phyloP scores from a whole-genome alignment of 2,113 vertebrate genomes.

The Calypte anna region DNA sequence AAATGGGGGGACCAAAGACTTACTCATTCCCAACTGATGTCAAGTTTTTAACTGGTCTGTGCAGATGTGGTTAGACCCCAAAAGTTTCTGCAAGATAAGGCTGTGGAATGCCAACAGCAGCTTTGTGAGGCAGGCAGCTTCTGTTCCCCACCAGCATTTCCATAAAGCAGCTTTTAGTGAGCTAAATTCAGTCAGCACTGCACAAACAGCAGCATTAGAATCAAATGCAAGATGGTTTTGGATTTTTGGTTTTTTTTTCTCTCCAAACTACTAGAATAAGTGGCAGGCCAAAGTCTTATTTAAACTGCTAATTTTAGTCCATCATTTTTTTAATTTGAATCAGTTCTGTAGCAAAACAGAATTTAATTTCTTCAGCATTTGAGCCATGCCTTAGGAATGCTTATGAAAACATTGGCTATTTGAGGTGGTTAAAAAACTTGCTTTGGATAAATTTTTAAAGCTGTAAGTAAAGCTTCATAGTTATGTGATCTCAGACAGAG shows the following conservation, averaged over 20 bases:
- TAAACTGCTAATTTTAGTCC: neutral
- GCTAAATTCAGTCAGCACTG: neutral
- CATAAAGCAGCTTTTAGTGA: neutral
- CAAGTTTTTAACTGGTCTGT: neutral
- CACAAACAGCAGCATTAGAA: neutral
- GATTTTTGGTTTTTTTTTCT: neutral
- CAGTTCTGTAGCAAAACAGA: neutral
- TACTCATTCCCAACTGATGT: neutral
- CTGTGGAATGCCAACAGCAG: neutral
- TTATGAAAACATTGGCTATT: neutral
- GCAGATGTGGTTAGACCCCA: neutral
- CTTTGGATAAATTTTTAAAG: neutral
- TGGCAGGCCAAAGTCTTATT: neutral
- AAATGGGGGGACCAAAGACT: neutral
- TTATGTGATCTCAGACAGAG: neutral
- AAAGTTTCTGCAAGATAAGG: neutral
- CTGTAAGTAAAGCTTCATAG: neutral
- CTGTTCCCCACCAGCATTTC: neutral
- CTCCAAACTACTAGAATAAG: neutral
- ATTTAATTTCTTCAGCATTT: neutral
- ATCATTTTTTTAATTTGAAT: neutral
- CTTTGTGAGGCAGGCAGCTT: neutral
- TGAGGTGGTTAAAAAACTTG: neutral
- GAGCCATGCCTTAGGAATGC: neutral
- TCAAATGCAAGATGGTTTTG: accelerated